These are phyloP conservation scores for Basileuterus tristriatus DNA, from an alignment of 2,797 vertebrate genomes.

Conservation along the genomic window DNA sequence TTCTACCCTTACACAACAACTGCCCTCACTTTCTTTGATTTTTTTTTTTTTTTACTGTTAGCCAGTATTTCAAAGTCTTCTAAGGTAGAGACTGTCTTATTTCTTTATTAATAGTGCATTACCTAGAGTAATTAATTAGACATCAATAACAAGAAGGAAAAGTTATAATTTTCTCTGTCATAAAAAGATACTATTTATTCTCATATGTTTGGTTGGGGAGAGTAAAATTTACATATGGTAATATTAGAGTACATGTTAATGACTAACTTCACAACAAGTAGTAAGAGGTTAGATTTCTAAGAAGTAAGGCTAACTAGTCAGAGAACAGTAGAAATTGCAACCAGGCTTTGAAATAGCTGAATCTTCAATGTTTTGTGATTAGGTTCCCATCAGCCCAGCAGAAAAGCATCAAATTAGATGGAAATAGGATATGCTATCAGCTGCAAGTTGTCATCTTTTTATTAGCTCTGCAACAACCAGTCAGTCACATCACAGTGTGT, in stretches of 20 bases:
- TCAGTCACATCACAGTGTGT: constrained; percentile 55
- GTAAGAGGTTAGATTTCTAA: constrained; percentile 29
- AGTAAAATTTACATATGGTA: background rate
- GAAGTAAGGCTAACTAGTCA: constrained; percentile 59
- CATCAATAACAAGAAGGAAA: background rate
- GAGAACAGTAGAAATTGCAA: constrained; percentile 69
- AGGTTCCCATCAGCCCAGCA: constrained; percentile 65
- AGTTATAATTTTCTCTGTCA: background rate
- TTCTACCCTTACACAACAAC: background rate
- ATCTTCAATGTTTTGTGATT: constrained; percentile 70
- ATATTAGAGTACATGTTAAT: background rate
- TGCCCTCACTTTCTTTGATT: background rate
- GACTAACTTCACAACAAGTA: constrained; percentile 29
- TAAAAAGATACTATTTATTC: background rate
- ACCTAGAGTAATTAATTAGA: background rate
- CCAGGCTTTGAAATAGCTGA: constrained; percentile 62
- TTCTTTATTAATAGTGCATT: background rate
- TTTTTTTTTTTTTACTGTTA: background rate
- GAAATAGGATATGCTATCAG: constrained; percentile 65
- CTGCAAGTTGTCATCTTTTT: constrained; percentile 69
- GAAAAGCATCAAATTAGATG: constrained; percentile 73
- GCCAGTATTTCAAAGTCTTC: background rate
- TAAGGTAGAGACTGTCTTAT: background rate
- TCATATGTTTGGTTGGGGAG: background rate
- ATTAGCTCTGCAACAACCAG: constrained; percentile 69